Evolutionary conservation across 2,888 invertebrate species (phyloP), one percentile per base, ranked within the genome.

Genomic region (Acrobasis consociella): DNA sequence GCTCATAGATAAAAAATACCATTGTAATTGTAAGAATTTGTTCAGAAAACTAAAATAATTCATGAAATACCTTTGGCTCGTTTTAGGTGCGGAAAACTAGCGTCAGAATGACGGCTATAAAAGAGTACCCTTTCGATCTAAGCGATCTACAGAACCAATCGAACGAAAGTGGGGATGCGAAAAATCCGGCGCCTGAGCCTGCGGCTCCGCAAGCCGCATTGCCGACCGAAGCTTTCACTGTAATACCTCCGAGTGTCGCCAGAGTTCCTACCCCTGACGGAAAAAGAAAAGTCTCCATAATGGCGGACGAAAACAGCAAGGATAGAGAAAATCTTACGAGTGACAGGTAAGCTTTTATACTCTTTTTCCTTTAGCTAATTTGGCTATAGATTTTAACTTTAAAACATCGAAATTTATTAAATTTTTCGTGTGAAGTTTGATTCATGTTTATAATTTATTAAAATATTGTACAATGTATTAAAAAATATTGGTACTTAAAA

Each of bases 271-370:
- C 79, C 5, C 74, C 78, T 11, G 88, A 89, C 68, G 94, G 93
- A 61, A 94, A 93, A 68, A 87, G 95, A 64, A 93, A 94, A 80
- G 95, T 95, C 13, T 94, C 95, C 74, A 95, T 95, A 67, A 94
- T 93, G 83, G 93, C 94, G 7, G 94, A 94, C 77, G 94, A 80
- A 70, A 81, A 80, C 15, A 92, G 93, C 69, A 93, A 93, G 67
- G 95, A 94, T 53, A 93, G 95, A 66, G 95, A 95, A 77, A 95
- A 95, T 81, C 86, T 92, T 60, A 95, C 93, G 1, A 95, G 94
- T 64, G 95, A 96, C 76, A 93, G 94, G 88, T 94, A 91, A 78
- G 69, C 59, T 1, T 13, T 46, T 13, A 13, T 7, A 46, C n/a
- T 13, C n/a, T 46, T 46, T 8, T 22, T 22, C 5, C 22, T 5